Conservation (phyloP, 2,797 vertebrate genomes). For the Masticophis lateralis region DNA sequence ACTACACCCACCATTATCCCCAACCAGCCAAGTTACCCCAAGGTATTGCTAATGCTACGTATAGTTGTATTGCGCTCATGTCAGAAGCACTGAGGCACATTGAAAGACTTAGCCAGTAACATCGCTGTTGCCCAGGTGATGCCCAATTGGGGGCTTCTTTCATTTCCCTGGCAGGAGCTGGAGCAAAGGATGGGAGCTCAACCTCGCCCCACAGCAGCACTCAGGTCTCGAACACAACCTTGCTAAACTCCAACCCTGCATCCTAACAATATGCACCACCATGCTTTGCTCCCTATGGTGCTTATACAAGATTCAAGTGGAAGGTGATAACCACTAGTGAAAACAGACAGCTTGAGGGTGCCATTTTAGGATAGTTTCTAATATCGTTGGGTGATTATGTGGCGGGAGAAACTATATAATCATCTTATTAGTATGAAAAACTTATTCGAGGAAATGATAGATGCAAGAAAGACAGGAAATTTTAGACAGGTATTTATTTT, state of each 20-base stretch:
- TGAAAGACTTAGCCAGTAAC: no score
- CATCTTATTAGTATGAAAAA: background rate
- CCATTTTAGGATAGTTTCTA: background rate
- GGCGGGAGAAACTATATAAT: background rate
- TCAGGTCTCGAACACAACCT: no score
- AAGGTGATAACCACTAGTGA: background rate
- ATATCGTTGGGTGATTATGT: background rate
- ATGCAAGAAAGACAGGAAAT: background rate
- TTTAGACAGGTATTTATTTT: background rate
- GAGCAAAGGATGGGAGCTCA: no score
- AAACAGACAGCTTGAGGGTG: background rate
- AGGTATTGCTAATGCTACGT: background rate
- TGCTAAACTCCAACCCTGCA: no score
- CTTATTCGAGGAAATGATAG: background rate
- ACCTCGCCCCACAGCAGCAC: no score
- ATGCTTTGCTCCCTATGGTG: background rate
- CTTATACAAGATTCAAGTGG: background rate
- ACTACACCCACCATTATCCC: background rate
- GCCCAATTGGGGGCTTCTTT: no score
- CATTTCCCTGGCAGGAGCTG: no score
- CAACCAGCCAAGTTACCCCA: background rate
- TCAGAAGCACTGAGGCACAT: no score
- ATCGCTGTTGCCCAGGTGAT: no score
- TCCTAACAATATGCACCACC: no score
- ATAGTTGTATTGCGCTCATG: rapidly evolving